Base-by-base conservation (phyloP, 2,797 vertebrate species). In the Poecilia gillii region DNA sequence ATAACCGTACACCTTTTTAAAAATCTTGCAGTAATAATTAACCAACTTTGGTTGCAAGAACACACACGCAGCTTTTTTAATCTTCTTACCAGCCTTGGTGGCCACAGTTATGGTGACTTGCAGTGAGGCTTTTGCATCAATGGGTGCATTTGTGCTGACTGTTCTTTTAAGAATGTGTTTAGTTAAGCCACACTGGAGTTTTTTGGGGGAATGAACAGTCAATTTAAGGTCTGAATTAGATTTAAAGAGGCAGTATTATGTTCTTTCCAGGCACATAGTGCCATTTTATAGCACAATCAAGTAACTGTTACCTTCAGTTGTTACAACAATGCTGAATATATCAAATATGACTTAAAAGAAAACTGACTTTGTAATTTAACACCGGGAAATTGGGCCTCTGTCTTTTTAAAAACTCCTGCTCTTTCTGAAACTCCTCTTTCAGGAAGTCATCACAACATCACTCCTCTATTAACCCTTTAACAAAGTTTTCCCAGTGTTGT, bases 11-110 rank as follows among this genome's bases (percentile, higher is more conserved):
- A 33, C 18, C 3, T 12, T 77, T 46, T 49, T 2, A 49, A 57
- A 43, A 76, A 51, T 78, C 49, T 66, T 57, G 8, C 41, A 81
- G 46, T 76, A 75, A 75, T 62, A 28, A 75, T 75, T 59, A 75
- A 74, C 73, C n/a, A 45, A 71, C 39, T 13, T 41, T 41, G 20
- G 59, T 36, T 36, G 31, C 31, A 64, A 33, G 33, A 33, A 36
- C 59, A 64, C 31, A 36, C 59, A 33, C 31, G 18, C 46, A 47
- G 6, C 39, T 41, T 41, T 6, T 41, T 62, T 14, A 62, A 31
- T 28, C 3, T 6, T 62, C 14, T 13, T 18, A 6, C 57, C 57
- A 62, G 0, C 28, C 57, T 14, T 62, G 28, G 28, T 18, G 31
- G 14, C 59, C 13, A 62, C 14, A 33, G 16, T 25, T 14, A 4